Evolutionary conservation across 2,797 vertebrate genomes (phyloP), one percentile per base, ranked within the genome.

Genomic region (Falco cherrug): DNA sequence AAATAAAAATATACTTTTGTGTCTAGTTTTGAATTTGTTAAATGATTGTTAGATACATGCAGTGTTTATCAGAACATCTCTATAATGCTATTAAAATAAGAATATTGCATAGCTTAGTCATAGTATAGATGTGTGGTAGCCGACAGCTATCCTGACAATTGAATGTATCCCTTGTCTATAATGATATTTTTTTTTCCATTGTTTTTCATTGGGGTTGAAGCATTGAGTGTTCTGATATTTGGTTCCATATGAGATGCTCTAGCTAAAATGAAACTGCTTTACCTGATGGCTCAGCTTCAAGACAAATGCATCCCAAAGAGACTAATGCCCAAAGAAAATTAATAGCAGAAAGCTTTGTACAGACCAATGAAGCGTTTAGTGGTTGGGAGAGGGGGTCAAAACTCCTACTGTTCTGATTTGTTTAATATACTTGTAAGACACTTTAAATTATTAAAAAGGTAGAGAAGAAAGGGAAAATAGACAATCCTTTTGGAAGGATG

Each of bases 281-380:
- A 81, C 95, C 85, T 92, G 28, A 8, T 96, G 90, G 78, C 95
- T 97, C 93, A 94, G 82, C 94, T 97, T 97, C 35, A 84, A 95
- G 96, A 86, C 53, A 97, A 90, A 86, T 54, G 15, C 37, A 48
- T 48, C 39, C 81, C 56, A 50, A 82, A 69, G 43, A 83, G 57
- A 75, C 76, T 61, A 78, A 65, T 39, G 48, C n/a, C 68, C 91
- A 83, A 84, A 69, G 61, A 70, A 92, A 90, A 95, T 91, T 92
- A 77, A 70, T 53, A 95, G 76, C 83, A 84, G 68, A 78, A 60
- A 88, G 61, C 91, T 70, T 88, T 90, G 43, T 26, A 94, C 76
- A 67, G 79, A 50, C 79, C 93, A 96, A 94, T 95, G 95, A 94
- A 97, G 93, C 92, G 89, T 97, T 97, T 97, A 95, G 87, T 89